Percentiles rank a stretch among this genome's conserved stretches.
Evolutionary conservation across 2,797 vertebrate species (phyloP).

Genomic region (Sebastes taczanowskii): DNA sequence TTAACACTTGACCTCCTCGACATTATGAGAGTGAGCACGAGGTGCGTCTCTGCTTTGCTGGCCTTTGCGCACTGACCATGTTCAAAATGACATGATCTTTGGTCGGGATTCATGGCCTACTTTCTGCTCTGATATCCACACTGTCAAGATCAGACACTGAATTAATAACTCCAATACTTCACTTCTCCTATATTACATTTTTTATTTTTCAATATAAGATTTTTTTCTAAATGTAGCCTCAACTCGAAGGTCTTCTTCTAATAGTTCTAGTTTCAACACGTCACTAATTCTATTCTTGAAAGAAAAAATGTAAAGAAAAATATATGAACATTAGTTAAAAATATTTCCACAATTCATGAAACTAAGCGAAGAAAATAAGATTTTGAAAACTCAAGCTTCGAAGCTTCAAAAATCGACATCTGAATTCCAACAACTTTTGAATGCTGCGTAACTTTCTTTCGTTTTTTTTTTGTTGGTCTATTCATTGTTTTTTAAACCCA

Average conservation of each 20-base stretch:
- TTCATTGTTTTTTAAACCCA: no score
- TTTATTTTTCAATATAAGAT: background rate
- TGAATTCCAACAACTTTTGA: no score
- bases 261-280: background rate
- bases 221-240: background rate
- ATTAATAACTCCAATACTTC: slow-evolving; percentile 32
- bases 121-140: slow-evolving; percentile 34
- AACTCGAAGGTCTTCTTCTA: background rate
- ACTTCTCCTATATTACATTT: background rate
- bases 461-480: no score
- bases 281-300: background rate
- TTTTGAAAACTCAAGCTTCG: no score
- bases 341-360: background rate
- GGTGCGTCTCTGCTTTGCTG: slow-evolving; percentile 43
- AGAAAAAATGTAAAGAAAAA: background rate
- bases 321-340: no score
- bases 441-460: no score
- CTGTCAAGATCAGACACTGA: slow-evolving; percentile 31
- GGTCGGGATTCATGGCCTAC: slow-evolving; percentile 27
- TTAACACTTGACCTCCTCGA: slow-evolving; percentile 57
- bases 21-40: slow-evolving; percentile 38
- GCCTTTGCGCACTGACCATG: slow-evolving; percentile 28
- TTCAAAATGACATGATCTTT: slow-evolving; percentile 36
- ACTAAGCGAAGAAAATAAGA: background rate
- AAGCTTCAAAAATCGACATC: no score